These are phyloP conservation scores for Paramisgurnus dabryanus DNA, from an alignment of 2,113 vertebrate genomes.

Conservation along the genomic window DNA sequence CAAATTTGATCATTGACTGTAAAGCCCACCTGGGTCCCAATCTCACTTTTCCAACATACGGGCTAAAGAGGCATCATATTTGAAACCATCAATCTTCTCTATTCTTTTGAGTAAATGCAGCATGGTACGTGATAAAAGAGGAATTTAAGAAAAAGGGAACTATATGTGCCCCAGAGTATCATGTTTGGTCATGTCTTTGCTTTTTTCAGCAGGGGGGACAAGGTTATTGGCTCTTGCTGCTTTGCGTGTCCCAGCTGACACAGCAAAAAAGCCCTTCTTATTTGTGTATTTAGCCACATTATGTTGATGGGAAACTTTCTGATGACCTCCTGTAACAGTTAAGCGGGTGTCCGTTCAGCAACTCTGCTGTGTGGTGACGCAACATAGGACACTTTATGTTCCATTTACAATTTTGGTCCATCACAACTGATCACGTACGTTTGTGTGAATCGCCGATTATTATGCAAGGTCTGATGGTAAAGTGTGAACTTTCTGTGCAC, in stretches of 20 bases:
- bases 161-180: slow-evolving; percentile 10
- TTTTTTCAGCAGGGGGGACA: slow-evolving; percentile 30
- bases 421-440: not conserved
- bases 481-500: no score
- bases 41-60: not conserved
- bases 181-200: slow-evolving; percentile 42
- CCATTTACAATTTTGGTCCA: not conserved
- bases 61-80: slow-evolving; percentile 27
- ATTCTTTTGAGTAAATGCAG: not conserved
- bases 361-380: slow-evolving; percentile 1
- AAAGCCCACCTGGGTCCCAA: not conserved
- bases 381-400: slow-evolving; percentile 1
- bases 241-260: slow-evolving; percentile 53
- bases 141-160: slow-evolving; percentile 46
- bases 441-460: not conserved
- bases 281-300: slow-evolving; percentile 53
- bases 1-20: not conserved
- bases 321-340: slow-evolving; percentile 12
- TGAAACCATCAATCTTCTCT: not conserved
- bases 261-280: slow-evolving; percentile 47
- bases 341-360: slow-evolving; percentile 17
- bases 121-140: slow-evolving; percentile 31
- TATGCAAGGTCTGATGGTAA: not conserved
- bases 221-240: slow-evolving; percentile 24
- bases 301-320: slow-evolving; percentile 45